Conservation (phyloP, 2,797 vertebrate species). For the Dicrostonyx torquatus region DNA sequence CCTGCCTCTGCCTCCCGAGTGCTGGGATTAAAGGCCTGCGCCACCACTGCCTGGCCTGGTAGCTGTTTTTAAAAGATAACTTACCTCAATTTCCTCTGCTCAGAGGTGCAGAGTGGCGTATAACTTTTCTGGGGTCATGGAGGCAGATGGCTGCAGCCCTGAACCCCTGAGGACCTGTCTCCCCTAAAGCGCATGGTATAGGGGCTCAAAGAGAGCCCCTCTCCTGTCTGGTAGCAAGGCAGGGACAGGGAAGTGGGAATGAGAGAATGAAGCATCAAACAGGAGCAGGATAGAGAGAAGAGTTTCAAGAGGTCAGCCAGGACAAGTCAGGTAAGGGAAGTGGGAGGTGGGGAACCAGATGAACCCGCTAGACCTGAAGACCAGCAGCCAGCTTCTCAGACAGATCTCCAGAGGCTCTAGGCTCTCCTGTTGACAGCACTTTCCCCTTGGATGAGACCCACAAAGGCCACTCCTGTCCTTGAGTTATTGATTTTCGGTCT, state of each 20-base stretch:
- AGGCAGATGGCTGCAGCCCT: background rate
- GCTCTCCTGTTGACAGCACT: background rate
- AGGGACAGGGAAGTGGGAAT: background rate
- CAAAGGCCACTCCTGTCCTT: conserved; percentile 32
- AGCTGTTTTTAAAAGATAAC: background rate
- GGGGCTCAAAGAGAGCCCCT: background rate
- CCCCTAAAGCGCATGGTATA: too few species aligned
- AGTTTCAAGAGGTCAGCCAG: too few species aligned
- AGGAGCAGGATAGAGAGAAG: background rate
- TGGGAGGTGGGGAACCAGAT: too few species aligned
- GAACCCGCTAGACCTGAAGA: too few species aligned
- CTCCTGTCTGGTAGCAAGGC: too few species aligned
- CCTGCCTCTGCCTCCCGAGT: too few species aligned
- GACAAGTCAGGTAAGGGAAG: background rate
- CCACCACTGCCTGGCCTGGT: too few species aligned
- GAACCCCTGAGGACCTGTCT: background rate
- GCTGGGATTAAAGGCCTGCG: too few species aligned
- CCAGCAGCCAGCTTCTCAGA: background rate
- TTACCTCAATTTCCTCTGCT: background rate
- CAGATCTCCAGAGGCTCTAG: background rate
- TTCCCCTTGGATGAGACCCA: conserved; percentile 56
- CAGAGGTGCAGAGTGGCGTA: background rate
- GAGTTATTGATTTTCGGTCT: background rate
- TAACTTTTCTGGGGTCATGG: background rate
- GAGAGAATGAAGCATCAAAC: background rate